Evolutionary conservation across 2,797 vertebrate genomes (phyloP).

Genomic region (Myripristis jacobus): DNA sequence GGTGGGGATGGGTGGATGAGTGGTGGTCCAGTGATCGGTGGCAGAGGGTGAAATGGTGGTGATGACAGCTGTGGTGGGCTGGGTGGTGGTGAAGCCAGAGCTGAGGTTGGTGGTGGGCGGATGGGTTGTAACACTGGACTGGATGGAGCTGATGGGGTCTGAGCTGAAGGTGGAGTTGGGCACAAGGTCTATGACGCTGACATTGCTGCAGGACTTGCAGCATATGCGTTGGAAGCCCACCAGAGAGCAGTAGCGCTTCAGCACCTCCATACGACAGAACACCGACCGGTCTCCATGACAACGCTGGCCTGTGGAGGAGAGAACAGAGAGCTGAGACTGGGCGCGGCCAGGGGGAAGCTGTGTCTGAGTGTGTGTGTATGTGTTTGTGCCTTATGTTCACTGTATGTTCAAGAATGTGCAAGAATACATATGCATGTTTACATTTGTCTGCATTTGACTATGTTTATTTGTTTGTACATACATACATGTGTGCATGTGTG

Average conservation of each 20-base stretch:
- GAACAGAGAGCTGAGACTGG: constrained; percentile 74
- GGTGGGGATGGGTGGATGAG: constrained; percentile 24
- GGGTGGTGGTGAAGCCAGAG: constrained; percentile 39
- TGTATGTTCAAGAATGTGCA: constrained; percentile 23
- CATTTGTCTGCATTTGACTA: constrained; percentile 10
- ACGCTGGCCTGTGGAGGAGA: constrained; percentile 89
- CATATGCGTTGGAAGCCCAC: constrained; percentile 91
- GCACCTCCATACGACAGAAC: constrained; percentile 92
- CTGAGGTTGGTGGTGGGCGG: constrained; percentile 32
- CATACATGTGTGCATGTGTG: constrained; percentile 18
- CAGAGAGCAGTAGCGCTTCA: constrained; percentile 91
- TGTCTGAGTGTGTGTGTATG: constrained; percentile 35
- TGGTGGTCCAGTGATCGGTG: constrained; percentile 28
- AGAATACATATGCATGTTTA: neutral
- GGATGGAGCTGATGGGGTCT: constrained; percentile 26
- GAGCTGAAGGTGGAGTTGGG: constrained; percentile 39
- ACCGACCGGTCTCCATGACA: constrained; percentile 95
- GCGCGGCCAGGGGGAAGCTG: constrained; percentile 40
- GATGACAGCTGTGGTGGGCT: constrained; percentile 18
- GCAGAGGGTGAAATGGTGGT: constrained; percentile 36
- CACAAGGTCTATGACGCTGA: constrained; percentile 60
- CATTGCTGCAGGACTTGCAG: constrained; percentile 90
- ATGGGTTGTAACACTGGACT: constrained; percentile 18
- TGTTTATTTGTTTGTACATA: constrained; percentile 14
- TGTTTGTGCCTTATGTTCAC: constrained; percentile 26